Base-by-base conservation (phyloP, 1,140 invertebrate species). In the Bombus affinis region DNA sequence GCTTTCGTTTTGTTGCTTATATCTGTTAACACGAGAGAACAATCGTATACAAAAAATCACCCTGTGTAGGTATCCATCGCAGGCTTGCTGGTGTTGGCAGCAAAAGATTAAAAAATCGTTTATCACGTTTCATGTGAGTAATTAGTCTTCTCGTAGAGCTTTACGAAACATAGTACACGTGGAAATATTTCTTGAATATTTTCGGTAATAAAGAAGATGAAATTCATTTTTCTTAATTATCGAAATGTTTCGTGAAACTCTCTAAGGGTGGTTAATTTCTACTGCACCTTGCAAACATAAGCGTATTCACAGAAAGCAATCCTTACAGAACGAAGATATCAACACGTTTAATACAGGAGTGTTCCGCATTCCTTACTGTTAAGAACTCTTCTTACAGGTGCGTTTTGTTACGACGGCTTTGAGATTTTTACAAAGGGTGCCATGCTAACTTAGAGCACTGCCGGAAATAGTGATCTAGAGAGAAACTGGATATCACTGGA, bases 251-350 rank as follows among this genome's bases (percentile, higher is more conserved):
- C 76, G 13, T 39, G 68, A 72, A 72, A 39, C 53, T 85, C 53
- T 25, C 15, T 28, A 66, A 44, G 25, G 32, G 62, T 39, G 12
- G 47, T 72, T 53, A 22, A n/a, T 62, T 42, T 84, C 86, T 87
- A 87, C 86, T 68, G 77, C 47, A 53, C 47, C 47, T 53, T 53
- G 47, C 78, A 74, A 89, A 89, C 88, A 90, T 72, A 90, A 90
- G 86, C 89, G 80, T 85, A 85, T 85, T 75, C 80, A 89, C 81
- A 89, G 74, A 81, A 90, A 90, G 88, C 89, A 80, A 85, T 82
- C 70, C 84, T 89, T 83, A 88, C 85, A 81, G 76, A 71, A 47
- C 35, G 68, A 80, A 83, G 81, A 77, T 83, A 82, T 82, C 57
- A 88, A 77, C 68, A 80, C 35, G 80, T 82, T 89, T 77, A 80